Percentiles rank a stretch among this genome's conserved stretches.
phyloP scores from a whole-genome alignment of 2,113 vertebrate genomes.

The Aegithalos caudatus region DNA sequence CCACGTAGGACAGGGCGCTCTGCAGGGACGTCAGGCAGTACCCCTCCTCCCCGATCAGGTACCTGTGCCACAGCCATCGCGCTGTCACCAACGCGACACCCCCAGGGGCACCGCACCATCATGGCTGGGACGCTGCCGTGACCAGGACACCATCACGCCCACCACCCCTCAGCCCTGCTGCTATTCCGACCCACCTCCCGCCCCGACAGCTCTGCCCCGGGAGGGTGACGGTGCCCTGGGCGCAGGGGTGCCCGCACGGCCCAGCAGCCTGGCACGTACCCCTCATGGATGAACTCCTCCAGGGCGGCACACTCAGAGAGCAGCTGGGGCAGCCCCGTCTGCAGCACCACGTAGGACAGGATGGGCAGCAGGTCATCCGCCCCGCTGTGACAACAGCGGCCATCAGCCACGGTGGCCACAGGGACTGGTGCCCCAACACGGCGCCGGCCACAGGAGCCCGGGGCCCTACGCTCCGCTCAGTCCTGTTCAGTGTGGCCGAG shows the following conservation, averaged over 20 bases:
- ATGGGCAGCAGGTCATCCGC: slow-evolving; percentile 93
- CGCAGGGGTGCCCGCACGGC: accelerated
- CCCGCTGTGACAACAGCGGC: slow-evolving; percentile 71
- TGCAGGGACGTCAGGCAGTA: slow-evolving; percentile 95
- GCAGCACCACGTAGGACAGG: slow-evolving; percentile 89
- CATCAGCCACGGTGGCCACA: accelerated
- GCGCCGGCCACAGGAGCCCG: accelerated
- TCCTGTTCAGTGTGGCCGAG: accelerated
- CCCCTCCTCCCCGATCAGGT: slow-evolving; percentile 92
- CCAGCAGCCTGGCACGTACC: slow-evolving; percentile 63
- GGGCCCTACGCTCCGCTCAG: accelerated
- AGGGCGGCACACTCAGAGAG: slow-evolving; percentile 89
- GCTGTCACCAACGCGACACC: neutral
- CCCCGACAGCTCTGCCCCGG: accelerated
- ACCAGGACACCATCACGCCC: accelerated
- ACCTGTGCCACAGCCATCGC: slow-evolving; percentile 63
- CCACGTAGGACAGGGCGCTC: slow-evolving; percentile 88
- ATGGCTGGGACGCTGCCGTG: neutral
- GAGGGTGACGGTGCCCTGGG: neutral
- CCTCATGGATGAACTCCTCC: slow-evolving; percentile 95
- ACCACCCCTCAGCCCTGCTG: neutral
- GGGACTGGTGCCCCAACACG: accelerated
- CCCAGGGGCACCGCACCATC: accelerated
- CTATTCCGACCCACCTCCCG: neutral
- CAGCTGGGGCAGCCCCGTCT: slow-evolving; percentile 85